These are phyloP conservation scores for Cotesia congregata DNA, from an alignment of 2,888 invertebrate species.

Conservation along the genomic window DNA sequence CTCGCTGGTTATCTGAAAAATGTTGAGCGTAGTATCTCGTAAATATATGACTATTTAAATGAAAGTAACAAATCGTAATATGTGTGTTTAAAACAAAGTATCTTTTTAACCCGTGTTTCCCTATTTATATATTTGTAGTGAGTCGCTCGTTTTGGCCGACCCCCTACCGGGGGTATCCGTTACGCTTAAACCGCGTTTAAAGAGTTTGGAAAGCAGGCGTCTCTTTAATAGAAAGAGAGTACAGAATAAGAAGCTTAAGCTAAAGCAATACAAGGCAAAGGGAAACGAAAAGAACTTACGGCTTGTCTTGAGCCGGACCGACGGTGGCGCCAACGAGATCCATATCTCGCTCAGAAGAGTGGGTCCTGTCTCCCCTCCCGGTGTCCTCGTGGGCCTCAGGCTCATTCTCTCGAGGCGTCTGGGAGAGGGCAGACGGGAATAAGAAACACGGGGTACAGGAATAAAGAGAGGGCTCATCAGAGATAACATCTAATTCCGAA, in stretches of 20 bases:
- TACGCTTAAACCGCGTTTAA: slow-evolving; percentile 68
- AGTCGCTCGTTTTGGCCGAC: slow-evolving; percentile 41
- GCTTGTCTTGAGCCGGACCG: slow-evolving; percentile 53
- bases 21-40: background rate
- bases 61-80: background rate
- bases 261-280: background rate
- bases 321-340: slow-evolving; percentile 70
- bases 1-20: background rate
- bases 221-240: slow-evolving; percentile 37
- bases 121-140: slow-evolving; percentile 9
- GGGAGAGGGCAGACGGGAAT: slow-evolving; percentile 20
- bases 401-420: slow-evolving; percentile 21
- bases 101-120: background rate
- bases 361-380: slow-evolving; percentile 25
- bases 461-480: slow-evolving; percentile 62
- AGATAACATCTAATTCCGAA: slow-evolving; percentile 69
- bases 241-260: background rate
- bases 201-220: slow-evolving; percentile 53
- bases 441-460: slow-evolving; percentile 36
- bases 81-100: background rate
- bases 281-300: slow-evolving; percentile 48
- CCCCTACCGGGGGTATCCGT: slow-evolving; percentile 68
- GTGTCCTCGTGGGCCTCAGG: slow-evolving; percentile 22
- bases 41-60: slow-evolving; percentile 7
- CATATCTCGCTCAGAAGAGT: slow-evolving; percentile 61